Base-by-base conservation (phyloP, 2,888 invertebrate genomes). In the Caenorhabditis wallacei region DNA sequence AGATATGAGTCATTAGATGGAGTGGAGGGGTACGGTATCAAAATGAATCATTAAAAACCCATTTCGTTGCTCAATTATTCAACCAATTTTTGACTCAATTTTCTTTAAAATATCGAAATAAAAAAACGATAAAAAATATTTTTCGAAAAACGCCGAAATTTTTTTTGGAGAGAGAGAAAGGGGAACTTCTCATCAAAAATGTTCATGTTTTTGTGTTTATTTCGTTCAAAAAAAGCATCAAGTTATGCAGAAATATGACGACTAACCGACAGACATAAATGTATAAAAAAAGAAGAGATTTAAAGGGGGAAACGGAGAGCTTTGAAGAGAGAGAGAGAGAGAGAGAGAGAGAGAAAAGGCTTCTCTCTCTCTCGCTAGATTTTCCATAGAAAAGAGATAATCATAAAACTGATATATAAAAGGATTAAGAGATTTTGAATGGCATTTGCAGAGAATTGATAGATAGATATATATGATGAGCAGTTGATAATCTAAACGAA, bases 401-500 rank as follows among this genome's bases (percentile, higher is more conserved):
- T 59, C 59, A 18, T 20, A 59, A 37, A 40, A n/a, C 40, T 59
- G 59, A 59, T 59, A 37, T 59, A 59, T 59, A 59, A 59, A 59
- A 59, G 59, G 59, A 59, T 59, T 59, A 59, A 22, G 40, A 40
- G 59, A 59, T 59, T 59, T 59, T 53, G 53, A 18, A 30, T 56
- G 56, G 56, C 30, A 56, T 56, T 61, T 61, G 57, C 57, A 57
- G 56, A 56, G 56, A 56, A 56, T 30, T 26, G 53, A n/a, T 8
- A 35, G 37, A 10, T n/a, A n/a, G n/a, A n/a, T n/a, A 59, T 56
- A 56, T 56, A 18, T 35, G n/a, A 40, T 35, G 37, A 37, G 18
- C 18, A 40, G n/a, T 35, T 18, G 22, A 59, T 59, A 16, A 37
- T 1, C 37, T 16, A 37, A 43, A 16, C 16, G 43, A 43, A 35